Percentiles rank a stretch among this genome's conserved stretches.
Evolutionary conservation across 2,797 vertebrate species (phyloP).

Genomic region (Buphagus erythrorhynchus): DNA sequence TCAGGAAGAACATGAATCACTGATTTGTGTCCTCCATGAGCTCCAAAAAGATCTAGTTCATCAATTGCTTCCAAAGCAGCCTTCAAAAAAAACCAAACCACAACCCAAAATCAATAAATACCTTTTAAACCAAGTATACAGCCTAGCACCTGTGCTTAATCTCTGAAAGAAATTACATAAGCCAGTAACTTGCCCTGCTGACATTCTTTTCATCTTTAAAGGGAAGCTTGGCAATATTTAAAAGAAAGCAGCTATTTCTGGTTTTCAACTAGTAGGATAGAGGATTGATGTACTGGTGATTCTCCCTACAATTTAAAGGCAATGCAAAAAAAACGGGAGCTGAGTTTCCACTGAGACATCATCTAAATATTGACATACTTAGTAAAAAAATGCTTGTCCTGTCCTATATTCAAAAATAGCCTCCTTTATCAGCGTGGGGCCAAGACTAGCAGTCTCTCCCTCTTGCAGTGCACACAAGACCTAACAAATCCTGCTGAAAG

Average conservation of each 20-base stretch:
- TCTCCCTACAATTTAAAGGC: not conserved
- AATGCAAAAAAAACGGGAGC: not conserved
- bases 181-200: not conserved
- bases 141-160: not conserved
- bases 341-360: not conserved
- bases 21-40: constrained; percentile 92
- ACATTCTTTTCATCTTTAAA: not conserved
- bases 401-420: not conserved
- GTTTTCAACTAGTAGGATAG: not conserved
- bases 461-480: not conserved
- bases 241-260: not conserved
- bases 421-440: not conserved
- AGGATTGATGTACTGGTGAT: not conserved
- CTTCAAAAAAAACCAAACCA: constrained; percentile 72
- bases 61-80: constrained; percentile 97
- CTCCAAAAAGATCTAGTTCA: constrained; percentile 97
- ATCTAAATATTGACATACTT: not conserved
- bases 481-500: not conserved
- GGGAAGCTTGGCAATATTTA: not conserved
- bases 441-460: not conserved
- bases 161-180: not conserved
- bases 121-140: not conserved
- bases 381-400: not conserved
- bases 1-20: constrained; percentile 97
- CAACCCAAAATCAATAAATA: not conserved